Evolutionary conservation across 1,140 invertebrate species (phyloP), one percentile per base, ranked within the genome.

Genomic region (Mylabris phalerata): DNA sequence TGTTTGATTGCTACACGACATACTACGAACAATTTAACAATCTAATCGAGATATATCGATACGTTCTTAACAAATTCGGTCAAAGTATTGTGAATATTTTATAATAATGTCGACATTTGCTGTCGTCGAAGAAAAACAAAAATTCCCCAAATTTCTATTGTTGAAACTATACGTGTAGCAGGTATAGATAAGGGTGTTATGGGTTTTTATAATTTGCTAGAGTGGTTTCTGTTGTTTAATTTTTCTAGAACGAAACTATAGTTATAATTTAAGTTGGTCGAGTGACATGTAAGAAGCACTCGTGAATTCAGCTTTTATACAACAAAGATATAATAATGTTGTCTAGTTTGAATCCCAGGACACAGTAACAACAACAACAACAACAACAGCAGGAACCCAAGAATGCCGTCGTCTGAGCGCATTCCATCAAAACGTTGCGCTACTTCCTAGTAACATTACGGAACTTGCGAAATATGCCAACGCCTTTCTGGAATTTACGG

Each of bases 1-100:
- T 67, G 63, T 65, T 65, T 67, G 66, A 67, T 67, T 62, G 66
- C 66, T 62, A 65, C 66, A 67, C 63, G 61, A 67, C 66, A 63
- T 62, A 65, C 63, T 59, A 67, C 65, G 61, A 61, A 65, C 63
- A 67, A 67, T 67, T 65, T 65, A 60, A 50, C 61, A 47, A 61
- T 57, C 61, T 67, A 67, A 67, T 67, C 52, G 56, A 64, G 66
- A 67, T 59, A 60, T 60, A 65, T 64, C 38, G 47, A 46, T 48
- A 42, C 42, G 55, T 57, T 55, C 51, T 54, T 39, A 39, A 9
- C 27, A 46, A 27, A 54, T 32, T 27, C 42, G 42, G 42, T 45
- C 51, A 54, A 54, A 32, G 50, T 44, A 52, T 46, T n/a, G 26
- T 52, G 26, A 52, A 52, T 27, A 24, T 44, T 52, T 52, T 52